Base-by-base conservation (phyloP, 2,888 invertebrate species). In the Mongoloraphidia duomilia region DNA sequence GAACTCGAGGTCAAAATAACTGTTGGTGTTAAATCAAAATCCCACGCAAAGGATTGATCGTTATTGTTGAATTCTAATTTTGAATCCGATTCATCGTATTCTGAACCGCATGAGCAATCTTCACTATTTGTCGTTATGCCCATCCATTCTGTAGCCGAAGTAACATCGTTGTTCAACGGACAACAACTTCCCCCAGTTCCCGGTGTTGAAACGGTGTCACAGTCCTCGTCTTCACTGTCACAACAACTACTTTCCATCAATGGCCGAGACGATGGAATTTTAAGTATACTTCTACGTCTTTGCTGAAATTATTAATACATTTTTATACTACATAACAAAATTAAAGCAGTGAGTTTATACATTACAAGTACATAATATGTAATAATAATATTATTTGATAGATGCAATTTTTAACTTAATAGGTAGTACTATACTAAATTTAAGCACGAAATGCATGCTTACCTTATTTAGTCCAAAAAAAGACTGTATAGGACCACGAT, bases 91-190 rank as follows among this genome's bases (percentile, higher is more conserved):
- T 72, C 69, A 45, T 63, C 62, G 36, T 52, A 53, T 44, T 85
- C 88, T 1, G 88, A 87, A 57, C 83, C 84, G 60, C 87, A 88
- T 63, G 87, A 87, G 64, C 85, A 85, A 59, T 85, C 86, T 60
- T 87, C 84, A 60, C 89, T 89, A 67, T 91, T 91, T 58, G 90
- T 88, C 41, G 90, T 90, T 53, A 89, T 81, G 51, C 88, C 90
- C 68, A 86, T 79, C 86, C 89, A 90, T 68, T 90, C 90, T 41
- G 85, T 83, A 59, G 85, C 77, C 8, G 75, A 76, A 34, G 75
- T 75, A 46, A 72, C 75, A 55, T 77, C 76, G n/a, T 72, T 73
- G 45, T 70, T 66, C 58, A 69, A 67, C 52, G 65, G 61, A 49
- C 61, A 61, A 8, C 56, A 41, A 58, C 49, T 60, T 45, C 14